Evolutionary conservation across 1,140 invertebrate species (phyloP), one percentile per base, ranked within the genome.

Genomic region (Asobara japonica): DNA sequence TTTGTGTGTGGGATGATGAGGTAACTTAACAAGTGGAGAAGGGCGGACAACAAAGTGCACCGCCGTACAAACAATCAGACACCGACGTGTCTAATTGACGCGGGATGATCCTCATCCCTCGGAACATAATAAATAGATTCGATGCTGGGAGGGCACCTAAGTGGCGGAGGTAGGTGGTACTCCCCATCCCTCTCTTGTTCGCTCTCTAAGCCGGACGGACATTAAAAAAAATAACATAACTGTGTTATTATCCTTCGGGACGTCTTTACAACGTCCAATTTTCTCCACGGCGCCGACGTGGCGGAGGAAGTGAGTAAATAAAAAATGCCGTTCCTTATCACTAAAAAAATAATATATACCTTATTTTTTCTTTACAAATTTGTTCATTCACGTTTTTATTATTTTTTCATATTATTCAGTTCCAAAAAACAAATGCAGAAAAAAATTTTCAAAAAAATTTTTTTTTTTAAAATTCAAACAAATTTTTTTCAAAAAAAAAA

Each of bases 81-180:
- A 45, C 45, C 68, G 56, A 70, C 69, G 48, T 71, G 69, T 74
- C 73, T 74, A 74, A 74, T 74, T 74, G 73, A 74, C 65, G 62
- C 64, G 45, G 62, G 27, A 67, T 61, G 69, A 74, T 74, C 64
- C 31, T 69, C 69, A 22, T 22, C 38, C 48, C 48, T 22, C 30
- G 18, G 41, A 56, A 66, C 70, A 75, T 80, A 82, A 82, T 82
- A 80, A 80, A 82, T 78, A 79, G 77, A 82, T 76, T 69, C 20
- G 41, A 48, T 31, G 71, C 73, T 65, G 25, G 62, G 64, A 30
- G 73, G 75, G 68, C 69, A 73, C 75, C 75, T 81, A 76, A 79
- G 74, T 78, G 75, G 64, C 68, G 73, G 67, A 62, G 45, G 25
- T 61, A 67, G 13, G 29, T 62, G 30, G 22, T n/a, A n/a, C 60